These are phyloP conservation scores for Parasteatoda lunata DNA, from an alignment of 2,888 invertebrate species.

Conservation along the genomic window DNA sequence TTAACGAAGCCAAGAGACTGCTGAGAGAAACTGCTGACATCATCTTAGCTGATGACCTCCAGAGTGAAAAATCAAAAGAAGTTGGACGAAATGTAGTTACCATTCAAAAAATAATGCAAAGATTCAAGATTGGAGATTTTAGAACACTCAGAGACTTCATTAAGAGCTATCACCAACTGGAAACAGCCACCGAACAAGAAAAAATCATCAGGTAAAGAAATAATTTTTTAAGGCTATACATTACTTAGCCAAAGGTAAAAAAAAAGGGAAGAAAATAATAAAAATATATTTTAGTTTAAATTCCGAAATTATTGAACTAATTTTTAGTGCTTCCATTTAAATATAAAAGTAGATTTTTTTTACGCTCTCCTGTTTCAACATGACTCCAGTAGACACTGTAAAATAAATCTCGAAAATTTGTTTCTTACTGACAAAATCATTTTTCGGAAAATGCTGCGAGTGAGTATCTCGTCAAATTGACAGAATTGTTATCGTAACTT, in stretches of 20 bases:
- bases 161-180: constrained; percentile 40
- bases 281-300: too few species aligned
- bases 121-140: constrained; percentile 34
- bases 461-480: too few species aligned
- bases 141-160: constrained; percentile 53
- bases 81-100: constrained; percentile 32
- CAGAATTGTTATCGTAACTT: too few species aligned
- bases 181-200: constrained; percentile 12
- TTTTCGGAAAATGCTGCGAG: too few species aligned
- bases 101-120: constrained; percentile 20
- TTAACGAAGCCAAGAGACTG: background rate
- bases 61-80: background rate
- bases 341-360: too few species aligned
- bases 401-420: too few species aligned
- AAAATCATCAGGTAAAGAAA: constrained; percentile 48
- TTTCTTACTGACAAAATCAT: too few species aligned
- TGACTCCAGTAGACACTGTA: too few species aligned
- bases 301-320: too few species aligned
- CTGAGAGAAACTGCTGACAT: constrained; percentile 15
- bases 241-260: background rate
- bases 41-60: background rate
- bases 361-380: too few species aligned
- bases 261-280: background rate
- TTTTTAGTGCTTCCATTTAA: too few species aligned
- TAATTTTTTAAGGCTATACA: background rate